A percentile compares a stretch with the other conserved stretches of the same genome.
These are phyloP conservation scores for Romanogobio albipinnatus DNA, from an alignment of 2,113 vertebrate species.

Conservation along the genomic window DNA sequence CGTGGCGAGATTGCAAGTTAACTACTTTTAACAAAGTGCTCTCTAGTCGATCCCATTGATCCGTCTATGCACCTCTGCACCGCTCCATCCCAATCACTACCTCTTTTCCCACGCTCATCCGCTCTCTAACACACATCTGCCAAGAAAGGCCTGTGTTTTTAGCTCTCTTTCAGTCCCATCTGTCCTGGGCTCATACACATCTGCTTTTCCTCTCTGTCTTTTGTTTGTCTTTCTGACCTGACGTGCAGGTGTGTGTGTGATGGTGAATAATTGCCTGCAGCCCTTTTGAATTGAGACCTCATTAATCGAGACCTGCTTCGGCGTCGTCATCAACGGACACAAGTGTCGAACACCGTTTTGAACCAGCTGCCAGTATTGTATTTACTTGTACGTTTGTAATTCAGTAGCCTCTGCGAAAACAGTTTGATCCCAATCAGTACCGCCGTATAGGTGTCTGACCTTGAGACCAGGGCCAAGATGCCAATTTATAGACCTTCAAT, in stretches of 20 bases:
- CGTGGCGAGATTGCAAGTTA: not conserved
- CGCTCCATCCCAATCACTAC: not conserved
- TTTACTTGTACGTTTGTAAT: conserved; percentile 67
- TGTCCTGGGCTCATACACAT: not conserved
- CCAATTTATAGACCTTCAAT: conserved; percentile 70
- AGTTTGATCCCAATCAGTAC: conserved; percentile 48
- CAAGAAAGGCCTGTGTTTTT: not conserved
- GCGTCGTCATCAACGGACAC: not conserved
- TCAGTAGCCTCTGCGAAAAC: conserved; percentile 56
- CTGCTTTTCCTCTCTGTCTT: not conserved
- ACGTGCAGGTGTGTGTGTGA: conserved; percentile 3
- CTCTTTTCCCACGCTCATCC: conserved; percentile 16
- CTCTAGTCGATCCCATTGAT: conserved; percentile 44
- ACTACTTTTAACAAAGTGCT: conserved; percentile 43
- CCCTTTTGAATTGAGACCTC: conserved; percentile 10
- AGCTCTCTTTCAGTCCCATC: conserved; percentile 3
- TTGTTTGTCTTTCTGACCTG: not conserved
- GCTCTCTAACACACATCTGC: not conserved
- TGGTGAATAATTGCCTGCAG: conserved; percentile 18
- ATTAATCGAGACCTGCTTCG: conserved; percentile 1
- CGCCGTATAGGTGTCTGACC: conserved; percentile 67
- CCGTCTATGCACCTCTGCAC: not conserved
- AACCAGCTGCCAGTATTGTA: conserved; percentile 59
- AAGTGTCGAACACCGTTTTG: conserved; percentile 4
- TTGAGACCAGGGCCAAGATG: conserved; percentile 63